phyloP scores from a whole-genome alignment of 2,113 vertebrate genomes.

The Hiodon tergisus region DNA sequence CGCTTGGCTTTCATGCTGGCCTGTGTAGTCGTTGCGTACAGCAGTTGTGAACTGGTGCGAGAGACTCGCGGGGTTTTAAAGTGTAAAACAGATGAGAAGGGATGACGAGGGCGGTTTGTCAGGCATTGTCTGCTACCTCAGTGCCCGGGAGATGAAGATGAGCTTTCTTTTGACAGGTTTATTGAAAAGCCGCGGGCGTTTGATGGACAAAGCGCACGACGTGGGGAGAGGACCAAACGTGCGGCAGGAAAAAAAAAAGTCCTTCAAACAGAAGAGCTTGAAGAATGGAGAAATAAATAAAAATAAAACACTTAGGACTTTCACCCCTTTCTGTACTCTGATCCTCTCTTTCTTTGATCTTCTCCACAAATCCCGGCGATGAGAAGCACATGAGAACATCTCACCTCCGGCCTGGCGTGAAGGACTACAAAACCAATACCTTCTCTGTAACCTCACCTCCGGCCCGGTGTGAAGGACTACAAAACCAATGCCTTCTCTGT shows the following conservation, averaged over 20 bases:
- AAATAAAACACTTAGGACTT: background rate
- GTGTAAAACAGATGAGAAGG: background rate
- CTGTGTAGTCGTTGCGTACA: background rate
- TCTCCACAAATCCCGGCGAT: too few relatives aligned
- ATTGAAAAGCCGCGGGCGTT: slow-evolving; percentile 37
- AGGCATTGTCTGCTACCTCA: slow-evolving; percentile 48
- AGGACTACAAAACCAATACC: too few relatives aligned
- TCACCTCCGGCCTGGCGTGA: too few relatives aligned
- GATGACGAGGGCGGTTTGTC: slow-evolving; percentile 35
- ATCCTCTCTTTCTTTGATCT: too few relatives aligned
- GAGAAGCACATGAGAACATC: too few relatives aligned
- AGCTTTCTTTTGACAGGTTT: slow-evolving; percentile 44
- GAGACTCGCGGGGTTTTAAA: background rate
- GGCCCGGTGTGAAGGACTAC: too few relatives aligned
- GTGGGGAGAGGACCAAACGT: background rate
- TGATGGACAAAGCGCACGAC: slow-evolving; percentile 3
- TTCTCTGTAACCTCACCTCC: too few relatives aligned
- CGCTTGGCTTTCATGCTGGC: background rate
- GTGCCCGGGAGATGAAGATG: slow-evolving; percentile 42
- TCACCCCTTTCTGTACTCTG: background rate
- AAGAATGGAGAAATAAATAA: background rate
- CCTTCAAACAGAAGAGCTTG: too few relatives aligned
- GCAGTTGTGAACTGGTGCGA: background rate
- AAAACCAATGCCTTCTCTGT: too few relatives aligned
- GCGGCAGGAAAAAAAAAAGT: background rate